Base-by-base conservation (phyloP, 2,888 invertebrate genomes). In the Brachyptera putata region DNA sequence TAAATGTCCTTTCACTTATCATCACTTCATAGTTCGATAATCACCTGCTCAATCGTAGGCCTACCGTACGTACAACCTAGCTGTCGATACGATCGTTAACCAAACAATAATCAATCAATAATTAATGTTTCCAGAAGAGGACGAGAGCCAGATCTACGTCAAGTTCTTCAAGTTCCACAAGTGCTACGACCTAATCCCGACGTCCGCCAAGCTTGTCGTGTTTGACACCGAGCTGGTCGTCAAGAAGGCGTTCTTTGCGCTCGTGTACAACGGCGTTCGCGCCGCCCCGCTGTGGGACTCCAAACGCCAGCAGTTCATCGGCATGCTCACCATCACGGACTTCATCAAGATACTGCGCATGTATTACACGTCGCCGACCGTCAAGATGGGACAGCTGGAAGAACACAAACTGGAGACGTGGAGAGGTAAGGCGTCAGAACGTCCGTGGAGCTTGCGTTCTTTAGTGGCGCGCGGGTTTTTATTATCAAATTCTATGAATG, bases 91-190 rank as follows among this genome's bases (percentile, higher is more conserved):
- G n/a, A n/a, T n/a, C n/a, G n/a, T n/a, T n/a, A n/a, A n/a, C n/a
- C n/a, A n/a, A n/a, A n/a, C n/a, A n/a, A n/a, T n/a, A n/a, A n/a
- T n/a, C n/a, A n/a, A n/a, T n/a, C n/a, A n/a, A n/a, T n/a, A n/a
- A n/a, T n/a, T n/a, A n/a, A n/a, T n/a, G n/a, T n/a, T n/a, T n/a
- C 62, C 87, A 95, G 95, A 94, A 81, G 93, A 95, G 76, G 95
- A 96, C 80, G 95, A 95, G 79, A 92, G 93, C 73, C 93, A 95
- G 80, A 95, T 96, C 73, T 95, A 94, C 79, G 94, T 95, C 70
- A 96, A 96, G 77, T 99, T 99, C 83, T 98, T 99, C 87, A 94
- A 95, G 78, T 97, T 96, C 78, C 98, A 99, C 84, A 96, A 95
- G 79, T 98, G 98, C 78, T 99, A 99, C 80, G 99, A 99, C 82